phyloP scores from a whole-genome alignment of 2,113 vertebrate genomes.

The Pachycephala philippinensis region DNA sequence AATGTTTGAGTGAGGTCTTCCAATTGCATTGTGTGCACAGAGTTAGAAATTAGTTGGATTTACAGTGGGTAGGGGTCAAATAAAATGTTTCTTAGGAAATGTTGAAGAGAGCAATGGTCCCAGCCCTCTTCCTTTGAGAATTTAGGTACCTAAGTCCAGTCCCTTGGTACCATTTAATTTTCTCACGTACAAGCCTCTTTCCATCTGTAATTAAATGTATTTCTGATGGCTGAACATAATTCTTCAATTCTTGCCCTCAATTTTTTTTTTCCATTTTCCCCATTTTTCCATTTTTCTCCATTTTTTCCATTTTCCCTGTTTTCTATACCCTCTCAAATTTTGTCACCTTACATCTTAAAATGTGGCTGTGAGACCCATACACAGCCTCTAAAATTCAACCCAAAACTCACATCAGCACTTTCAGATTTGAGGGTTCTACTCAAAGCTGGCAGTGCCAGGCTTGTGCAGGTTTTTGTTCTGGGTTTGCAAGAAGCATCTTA shows the following conservation, averaged over 20 bases:
- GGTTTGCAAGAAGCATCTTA: neutral
- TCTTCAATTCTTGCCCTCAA: neutral
- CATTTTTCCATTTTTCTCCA: no score
- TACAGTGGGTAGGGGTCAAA: neutral
- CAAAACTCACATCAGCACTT: neutral
- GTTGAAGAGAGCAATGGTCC: neutral
- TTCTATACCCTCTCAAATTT: neutral
- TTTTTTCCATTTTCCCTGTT: neutral
- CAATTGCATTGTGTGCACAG: neutral
- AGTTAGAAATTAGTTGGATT: neutral
- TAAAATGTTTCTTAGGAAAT: neutral
- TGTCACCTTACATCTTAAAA: neutral
- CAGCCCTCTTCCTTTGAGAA: neutral
- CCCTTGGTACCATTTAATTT: neutral
- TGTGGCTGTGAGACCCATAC: neutral
- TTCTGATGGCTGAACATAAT: neutral
- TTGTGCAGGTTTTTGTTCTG: neutral
- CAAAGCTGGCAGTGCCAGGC: rapidly evolving
- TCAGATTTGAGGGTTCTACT: neutral
- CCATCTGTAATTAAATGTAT: neutral
- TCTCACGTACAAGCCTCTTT: neutral
- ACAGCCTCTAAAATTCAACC: neutral
- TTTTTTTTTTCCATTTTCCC: neutral
- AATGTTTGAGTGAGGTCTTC: neutral
- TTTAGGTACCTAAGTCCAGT: neutral